Base-by-base conservation (phyloP, 2,113 vertebrate genomes). In the Otolemur garnettii region DNA sequence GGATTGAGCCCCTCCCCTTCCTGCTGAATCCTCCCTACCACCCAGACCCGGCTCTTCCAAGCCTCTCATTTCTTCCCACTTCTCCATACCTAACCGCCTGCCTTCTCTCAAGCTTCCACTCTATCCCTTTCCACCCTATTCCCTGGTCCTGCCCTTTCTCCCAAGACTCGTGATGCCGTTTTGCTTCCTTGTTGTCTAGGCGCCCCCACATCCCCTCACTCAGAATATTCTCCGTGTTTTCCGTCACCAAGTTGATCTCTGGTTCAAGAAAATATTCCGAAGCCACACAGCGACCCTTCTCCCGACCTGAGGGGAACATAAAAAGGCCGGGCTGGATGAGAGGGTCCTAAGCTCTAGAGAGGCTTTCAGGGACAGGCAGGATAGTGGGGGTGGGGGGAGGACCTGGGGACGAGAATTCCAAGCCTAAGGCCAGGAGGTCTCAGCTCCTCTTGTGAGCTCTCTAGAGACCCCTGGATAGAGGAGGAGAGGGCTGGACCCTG, bases 201-300 rank as follows among this genome's bases (percentile, higher is more conserved):
- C 10, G 13, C 85, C 66, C 68, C 1, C 17, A 24, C 19, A 72
- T 79, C 87, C 83, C 98, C 99, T 99, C 98, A 99, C 99, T 99
- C 94, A 99, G 98, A 94, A 99, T 99, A 93, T 99, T 99, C 90
- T 99, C 99, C 0, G 99, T 99, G 97, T 99, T 99, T 97, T 99
- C 99, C 1, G 99, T 99, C 96, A 99, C 99, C 97, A 99, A 99
- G 97, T 99, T 99, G 55, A 99, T 99, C 81, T 99, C 99, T 0
- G 99, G 99, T 95, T 99, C 99, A 2, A 99, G 99, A 97, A 99
- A 99, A 97, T 99, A 99, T 96, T 99, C 99, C 0, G 99, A 99
- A 5, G 99, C 99, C 22, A 99, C 99, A 75, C 99, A 99, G 90
- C 99, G 98, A 57, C 99, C 99, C 86, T 99, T 99, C 97, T 99